Percentiles rank a stretch among this genome's conserved stretches.
Evolutionary conservation across 92 coral and sea anemone genomes (phyloP).

Genomic region (Diadumene lineata): DNA sequence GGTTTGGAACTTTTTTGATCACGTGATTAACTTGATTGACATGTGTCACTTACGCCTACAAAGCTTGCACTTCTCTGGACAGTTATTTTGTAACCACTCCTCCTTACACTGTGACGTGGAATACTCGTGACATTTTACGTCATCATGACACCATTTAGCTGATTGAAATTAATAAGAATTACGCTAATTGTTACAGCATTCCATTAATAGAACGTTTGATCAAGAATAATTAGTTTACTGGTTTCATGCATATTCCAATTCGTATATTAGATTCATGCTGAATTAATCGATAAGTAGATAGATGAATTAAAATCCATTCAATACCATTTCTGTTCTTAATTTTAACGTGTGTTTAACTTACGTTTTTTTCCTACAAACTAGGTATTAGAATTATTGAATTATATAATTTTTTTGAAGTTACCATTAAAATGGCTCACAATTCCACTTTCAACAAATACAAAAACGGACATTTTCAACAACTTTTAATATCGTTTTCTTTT

Average conservation of each 20-base stretch:
- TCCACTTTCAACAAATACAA: no score
- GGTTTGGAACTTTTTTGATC: not conserved
- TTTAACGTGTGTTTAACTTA: no score
- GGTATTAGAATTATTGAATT: no score
- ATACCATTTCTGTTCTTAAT: no score
- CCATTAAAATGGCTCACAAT: no score
- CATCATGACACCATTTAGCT: slow-evolving; percentile 75
- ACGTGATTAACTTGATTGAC: slow-evolving; percentile 15
- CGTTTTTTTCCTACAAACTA: no score
- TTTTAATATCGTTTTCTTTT: no score
- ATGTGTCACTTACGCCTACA: slow-evolving; percentile 77
- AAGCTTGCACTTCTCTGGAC: slow-evolving; percentile 76
- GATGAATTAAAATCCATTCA: no score
- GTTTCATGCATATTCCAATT: not conserved
- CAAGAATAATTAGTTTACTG: not conserved
- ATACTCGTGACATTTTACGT: slow-evolving; percentile 54
- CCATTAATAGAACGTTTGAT: not conserved
- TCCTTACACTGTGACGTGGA: slow-evolving; percentile 46
- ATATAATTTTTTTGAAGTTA: no score
- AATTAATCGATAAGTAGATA: no score
- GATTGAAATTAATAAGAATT: slow-evolving; percentile 1
- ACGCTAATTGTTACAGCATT: not conserved
- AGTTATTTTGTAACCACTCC: slow-evolving; percentile 69
- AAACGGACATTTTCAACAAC: no score
- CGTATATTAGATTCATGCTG: not conserved